phyloP scores from a whole-genome alignment of 1,140 invertebrate species.

The Drosophila miranda region DNA sequence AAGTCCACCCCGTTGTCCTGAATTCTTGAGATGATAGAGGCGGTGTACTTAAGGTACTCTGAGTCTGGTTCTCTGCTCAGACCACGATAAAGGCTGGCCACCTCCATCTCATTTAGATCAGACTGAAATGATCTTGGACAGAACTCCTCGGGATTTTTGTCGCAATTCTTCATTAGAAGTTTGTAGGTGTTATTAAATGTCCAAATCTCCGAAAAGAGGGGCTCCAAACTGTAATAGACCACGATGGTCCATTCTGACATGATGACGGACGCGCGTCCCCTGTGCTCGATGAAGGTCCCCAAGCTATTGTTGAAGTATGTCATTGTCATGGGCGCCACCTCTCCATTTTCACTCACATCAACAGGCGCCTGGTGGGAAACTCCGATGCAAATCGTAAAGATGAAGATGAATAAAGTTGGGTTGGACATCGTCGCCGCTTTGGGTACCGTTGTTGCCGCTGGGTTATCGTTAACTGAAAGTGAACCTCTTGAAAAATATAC shows the following conservation, averaged over 20 bases:
- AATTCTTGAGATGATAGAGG: no score
- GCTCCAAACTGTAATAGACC: conserved; percentile 1
- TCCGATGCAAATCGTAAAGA: not conserved
- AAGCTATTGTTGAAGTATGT: conserved; percentile 17
- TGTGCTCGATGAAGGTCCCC: conserved; percentile 16
- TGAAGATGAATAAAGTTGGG: not conserved
- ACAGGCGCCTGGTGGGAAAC: not conserved
- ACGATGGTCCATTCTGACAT: conserved; percentile 10
- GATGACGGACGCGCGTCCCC: conserved; percentile 14
- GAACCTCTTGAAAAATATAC: no score
- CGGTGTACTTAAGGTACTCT: no score
- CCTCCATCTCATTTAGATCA: not conserved
- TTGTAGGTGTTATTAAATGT: not conserved
- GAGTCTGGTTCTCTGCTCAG: not conserved
- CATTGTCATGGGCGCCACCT: conserved; percentile 1
- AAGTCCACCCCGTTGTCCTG: not conserved
- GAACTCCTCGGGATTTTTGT: fast-evolving
- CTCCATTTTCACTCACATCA: not conserved
- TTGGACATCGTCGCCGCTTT: no score
- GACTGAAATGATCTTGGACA: not conserved
- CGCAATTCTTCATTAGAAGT: not conserved
- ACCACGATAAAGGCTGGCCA: no score
- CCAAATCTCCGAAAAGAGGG: not conserved
- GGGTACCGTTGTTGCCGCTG: no score
- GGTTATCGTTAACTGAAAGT: no score